Conservation (phyloP, 2,797 vertebrate species). For the Chromis chromis region DNA sequence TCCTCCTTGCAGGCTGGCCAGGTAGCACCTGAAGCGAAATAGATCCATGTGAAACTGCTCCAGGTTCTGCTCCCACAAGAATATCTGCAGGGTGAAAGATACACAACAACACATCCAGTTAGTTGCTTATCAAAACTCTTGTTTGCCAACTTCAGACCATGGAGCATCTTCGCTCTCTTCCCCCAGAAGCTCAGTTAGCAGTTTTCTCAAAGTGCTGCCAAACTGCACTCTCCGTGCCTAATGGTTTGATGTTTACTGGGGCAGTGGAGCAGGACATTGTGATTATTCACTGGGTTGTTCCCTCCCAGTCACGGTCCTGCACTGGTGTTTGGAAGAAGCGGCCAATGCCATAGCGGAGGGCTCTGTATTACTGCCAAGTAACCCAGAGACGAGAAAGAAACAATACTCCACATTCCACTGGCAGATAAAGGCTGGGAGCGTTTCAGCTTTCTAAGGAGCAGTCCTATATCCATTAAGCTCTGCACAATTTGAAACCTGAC, state of each 20-base stretch:
- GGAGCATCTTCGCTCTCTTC: conserved; percentile 6
- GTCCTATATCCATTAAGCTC: conserved; percentile 73
- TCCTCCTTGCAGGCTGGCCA: conserved; percentile 96
- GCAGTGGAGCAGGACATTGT: conserved; percentile 69
- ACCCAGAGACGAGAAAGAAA: conserved; percentile 71
- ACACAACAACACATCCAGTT: conserved; percentile 38
- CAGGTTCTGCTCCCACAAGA: conserved; percentile 98
- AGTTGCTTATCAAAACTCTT: conserved; percentile 28
- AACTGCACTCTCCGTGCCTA: conserved; percentile 38
- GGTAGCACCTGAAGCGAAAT: conserved; percentile 95
- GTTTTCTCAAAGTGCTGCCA: conserved; percentile 47
- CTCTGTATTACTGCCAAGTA: conserved; percentile 73
- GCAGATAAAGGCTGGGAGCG: conserved; percentile 69
- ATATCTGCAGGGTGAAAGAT: conserved; percentile 77
- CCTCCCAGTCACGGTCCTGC: conserved; percentile 63
- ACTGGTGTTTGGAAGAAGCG: conserved; percentile 64
- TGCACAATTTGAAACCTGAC: conserved; percentile 78
- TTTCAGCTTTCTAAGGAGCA: conserved; percentile 66
- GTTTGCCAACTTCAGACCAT: conserved; percentile 44
- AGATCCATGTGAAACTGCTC: conserved; percentile 99
- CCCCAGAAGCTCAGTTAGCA: conserved; percentile 21
- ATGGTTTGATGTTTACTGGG: conserved; percentile 69
- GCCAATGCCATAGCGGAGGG: conserved; percentile 50
- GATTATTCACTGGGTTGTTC: conserved; percentile 68
- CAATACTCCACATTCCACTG: conserved; percentile 81